Base-by-base conservation (phyloP, 1,140 invertebrate genomes). In the Lutraria rhynchaena region DNA sequence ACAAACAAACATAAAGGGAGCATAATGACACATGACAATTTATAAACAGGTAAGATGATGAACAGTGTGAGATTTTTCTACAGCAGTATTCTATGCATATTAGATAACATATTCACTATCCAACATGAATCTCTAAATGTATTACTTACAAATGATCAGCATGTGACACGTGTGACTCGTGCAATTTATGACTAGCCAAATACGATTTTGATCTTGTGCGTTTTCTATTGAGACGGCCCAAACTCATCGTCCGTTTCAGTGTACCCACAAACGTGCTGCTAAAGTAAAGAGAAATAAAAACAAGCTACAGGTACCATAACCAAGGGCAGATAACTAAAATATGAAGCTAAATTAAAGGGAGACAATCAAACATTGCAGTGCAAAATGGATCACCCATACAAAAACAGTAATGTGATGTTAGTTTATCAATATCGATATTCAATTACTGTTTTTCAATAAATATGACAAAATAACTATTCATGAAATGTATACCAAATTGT, bases 251-350 rank as follows among this genome's bases (percentile, higher is more conserved):
- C 31, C 77, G 63, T 61, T 81, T 81, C 31, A 81, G 51, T 13
- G 65, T 70, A 29, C 77, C 77, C 49, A 81, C 77, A 81, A 81
- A 70, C 41, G 77, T 81, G 63, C 65, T 71, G 67, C 77, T 70
- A 69, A 57, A 44, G 24, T 46, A 69, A 67, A 71, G 19, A 70
- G 31, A 70, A 81, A 57, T 60, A 67, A 63, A 65, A 22, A 27
- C 19, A 67, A 63, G 51, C 41, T 51, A 77, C 17, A 77, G 55
- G 57, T 61, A 73, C 51, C 63, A 49, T 67, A 67, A 67, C 63
- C 63, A 67, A 17, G 37, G 41, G 49, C 46, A 67, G 13, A 49
- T 46, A 67, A 67, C 41, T 33, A 2, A 67, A 63, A 35, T 7
- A 7, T 41, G 5, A n/a, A n/a, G n/a, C n/a, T n/a, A n/a, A n/a